Percentiles rank a stretch among this genome's conserved stretches.
Conservation (phyloP, 2,888 invertebrate species). For the Archaeoteleia sp. region DNA sequence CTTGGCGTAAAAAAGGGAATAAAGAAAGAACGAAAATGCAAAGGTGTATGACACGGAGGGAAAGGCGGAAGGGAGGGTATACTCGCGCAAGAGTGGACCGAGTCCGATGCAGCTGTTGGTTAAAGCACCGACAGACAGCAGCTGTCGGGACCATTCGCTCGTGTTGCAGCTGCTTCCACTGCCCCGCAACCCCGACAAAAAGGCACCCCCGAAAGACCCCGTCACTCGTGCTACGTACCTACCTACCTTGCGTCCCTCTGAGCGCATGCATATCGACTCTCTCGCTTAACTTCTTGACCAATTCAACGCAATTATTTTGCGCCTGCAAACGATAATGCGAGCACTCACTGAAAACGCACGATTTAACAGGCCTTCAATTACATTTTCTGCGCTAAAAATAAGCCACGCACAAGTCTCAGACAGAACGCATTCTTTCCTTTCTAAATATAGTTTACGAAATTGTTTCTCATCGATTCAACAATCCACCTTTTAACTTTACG, state of each 20-base stretch:
- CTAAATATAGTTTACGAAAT: slow-evolving; percentile 5
- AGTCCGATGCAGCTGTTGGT: slow-evolving; percentile 70
- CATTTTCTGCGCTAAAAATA: slow-evolving; percentile 3
- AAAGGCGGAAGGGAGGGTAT: slow-evolving; percentile 42
- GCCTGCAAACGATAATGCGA: neutral
- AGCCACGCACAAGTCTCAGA: neutral
- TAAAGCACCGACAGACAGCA: slow-evolving; percentile 70
- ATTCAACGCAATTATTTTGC: neutral
- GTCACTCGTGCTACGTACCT: slow-evolving; percentile 10
- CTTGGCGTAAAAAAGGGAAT: neutral
- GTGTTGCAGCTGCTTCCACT: slow-evolving; percentile 68
- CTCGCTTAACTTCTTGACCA: neutral
- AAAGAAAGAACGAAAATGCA: slow-evolving; percentile 26
- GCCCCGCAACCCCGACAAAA: slow-evolving; percentile 61
- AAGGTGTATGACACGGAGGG: slow-evolving; percentile 42
- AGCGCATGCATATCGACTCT: neutral
- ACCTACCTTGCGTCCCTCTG: slow-evolving; percentile 8
- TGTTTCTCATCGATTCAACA: neutral
- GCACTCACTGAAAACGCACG: neutral
- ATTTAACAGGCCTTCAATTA: neutral
- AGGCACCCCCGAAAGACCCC: slow-evolving; percentile 61
- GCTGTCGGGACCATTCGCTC: slow-evolving; percentile 66
- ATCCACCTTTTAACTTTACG: no score
- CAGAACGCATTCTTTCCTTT: neutral
- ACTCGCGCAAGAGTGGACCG: slow-evolving; percentile 42